phyloP scores from a whole-genome alignment of 2,888 invertebrate species.

The Patella caerulea region DNA sequence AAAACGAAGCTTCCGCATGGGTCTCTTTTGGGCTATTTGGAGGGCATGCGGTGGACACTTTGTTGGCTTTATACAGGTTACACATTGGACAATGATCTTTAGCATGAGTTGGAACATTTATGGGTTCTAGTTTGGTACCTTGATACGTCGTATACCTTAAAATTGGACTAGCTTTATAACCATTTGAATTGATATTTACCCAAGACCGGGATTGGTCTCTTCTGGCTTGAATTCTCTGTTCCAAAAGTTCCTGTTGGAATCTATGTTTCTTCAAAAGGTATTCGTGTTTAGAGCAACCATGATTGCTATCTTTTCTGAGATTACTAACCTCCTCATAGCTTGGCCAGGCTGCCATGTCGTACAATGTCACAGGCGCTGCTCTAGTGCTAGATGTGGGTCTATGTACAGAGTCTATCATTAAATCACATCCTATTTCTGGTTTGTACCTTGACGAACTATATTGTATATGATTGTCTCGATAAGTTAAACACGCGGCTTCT shows the following conservation, averaged over 20 bases:
- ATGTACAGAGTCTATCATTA: not conserved
- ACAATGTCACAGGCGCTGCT: not conserved
- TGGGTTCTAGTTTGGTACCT: not conserved
- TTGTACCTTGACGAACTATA: no score
- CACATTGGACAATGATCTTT: conserved; percentile 9
- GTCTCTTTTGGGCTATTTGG: not conserved
- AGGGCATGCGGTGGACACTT: not conserved
- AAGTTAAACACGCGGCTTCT: no score
- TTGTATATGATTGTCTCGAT: no score
- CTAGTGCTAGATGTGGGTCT: not conserved
- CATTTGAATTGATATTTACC: not conserved
- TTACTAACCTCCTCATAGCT: not conserved
- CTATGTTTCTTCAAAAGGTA: not conserved
- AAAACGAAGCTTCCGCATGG: not conserved
- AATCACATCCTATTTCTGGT: not conserved
- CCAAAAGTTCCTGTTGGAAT: not conserved
- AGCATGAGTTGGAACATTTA: not conserved
- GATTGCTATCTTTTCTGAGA: not conserved
- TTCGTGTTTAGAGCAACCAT: not conserved
- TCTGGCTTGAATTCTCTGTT: not conserved
- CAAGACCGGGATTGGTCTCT: not conserved
- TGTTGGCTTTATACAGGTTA: not conserved
- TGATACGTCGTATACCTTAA: not conserved
- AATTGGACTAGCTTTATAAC: conserved; percentile 4
- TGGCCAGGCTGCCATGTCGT: not conserved